These are phyloP conservation scores for Trypoxylus dichotomus DNA, from an alignment of 1,140 invertebrate species.

Conservation along the genomic window DNA sequence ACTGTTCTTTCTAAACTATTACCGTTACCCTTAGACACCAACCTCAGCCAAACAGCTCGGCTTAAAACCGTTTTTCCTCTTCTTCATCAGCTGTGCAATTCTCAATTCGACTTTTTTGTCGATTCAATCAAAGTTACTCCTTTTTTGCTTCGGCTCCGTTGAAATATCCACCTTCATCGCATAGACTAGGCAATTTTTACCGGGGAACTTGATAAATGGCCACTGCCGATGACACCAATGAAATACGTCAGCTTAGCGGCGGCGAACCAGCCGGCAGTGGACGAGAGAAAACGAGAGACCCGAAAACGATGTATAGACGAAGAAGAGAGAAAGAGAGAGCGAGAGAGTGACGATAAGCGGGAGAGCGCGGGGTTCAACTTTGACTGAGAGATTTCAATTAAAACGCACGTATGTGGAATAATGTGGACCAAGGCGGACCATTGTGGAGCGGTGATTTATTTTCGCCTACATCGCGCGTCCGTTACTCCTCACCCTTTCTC, in stretches of 20 bases:
- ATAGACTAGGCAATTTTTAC: constrained; percentile 48
- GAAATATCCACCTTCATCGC: constrained; percentile 22
- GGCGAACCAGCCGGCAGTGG: neutral
- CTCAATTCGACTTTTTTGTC: constrained; percentile 11
- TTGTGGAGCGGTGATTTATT: constrained; percentile 20
- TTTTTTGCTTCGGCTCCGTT: constrained; percentile 2
- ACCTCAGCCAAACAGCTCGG: neutral
- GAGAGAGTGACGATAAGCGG: neutral
- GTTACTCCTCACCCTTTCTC: neutral
- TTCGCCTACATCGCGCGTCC: neutral
- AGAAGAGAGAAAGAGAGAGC: too few relatives aligned
- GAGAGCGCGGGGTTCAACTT: constrained; percentile 33
- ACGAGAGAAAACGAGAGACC: constrained; percentile 30
- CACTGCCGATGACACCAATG: constrained; percentile 53
- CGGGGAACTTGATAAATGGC: constrained; percentile 49
- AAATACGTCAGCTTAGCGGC: constrained; percentile 46
- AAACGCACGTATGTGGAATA: constrained; percentile 54
- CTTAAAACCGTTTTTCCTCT: neutral
- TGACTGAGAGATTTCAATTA: constrained; percentile 53
- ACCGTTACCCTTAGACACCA: too few relatives aligned
- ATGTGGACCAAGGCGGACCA: constrained; percentile 38
- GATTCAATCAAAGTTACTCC: constrained; percentile 18
- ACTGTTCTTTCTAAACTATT: too few relatives aligned
- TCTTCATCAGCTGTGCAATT: neutral
- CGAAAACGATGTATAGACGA: neutral